Base-by-base conservation (phyloP, 2,113 vertebrate species). In the Varanus salvator region DNA sequence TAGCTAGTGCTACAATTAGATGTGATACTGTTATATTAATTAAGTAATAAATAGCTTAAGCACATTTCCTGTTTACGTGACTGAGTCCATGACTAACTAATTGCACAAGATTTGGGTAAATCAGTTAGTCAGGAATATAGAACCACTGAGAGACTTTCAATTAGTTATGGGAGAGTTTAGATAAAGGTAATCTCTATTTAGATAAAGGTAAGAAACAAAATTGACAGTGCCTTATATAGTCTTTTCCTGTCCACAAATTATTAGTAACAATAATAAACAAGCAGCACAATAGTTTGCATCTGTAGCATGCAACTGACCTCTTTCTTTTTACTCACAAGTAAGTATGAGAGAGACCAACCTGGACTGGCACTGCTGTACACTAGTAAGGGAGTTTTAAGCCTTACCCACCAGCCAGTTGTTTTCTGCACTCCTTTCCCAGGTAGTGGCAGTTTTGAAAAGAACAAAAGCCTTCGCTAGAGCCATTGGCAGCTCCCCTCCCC, bases 21-120 rank as follows among this genome's bases (percentile, higher is more conserved):
- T 69, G 31, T 27, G 57, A 44, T 21, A 50, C 6, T 0, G 2
- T 54, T 89, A 4, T 1, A 72, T 9, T 31, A 89, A 34, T 85
- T 90, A 89, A 87, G 76, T 0, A 23, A 76, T 87, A 77, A 85
- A 83, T 64, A 44, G 78, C 29, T 54, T 89, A 86, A 17, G 94
- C 85, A 8, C 15, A 69, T 5, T 90, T 93, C 80, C 78, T 1
- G 0, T 92, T 84, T 87, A 34, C 0, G 0, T 66, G 69, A 68
- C 72, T n/a, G 64, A 80, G 78, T 21, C 89, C 93, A 27, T 31
- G n/a, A 71, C 25, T 48, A 71, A 74, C 5, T 54, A 68, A 80
- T 0, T 0, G 0, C 12, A 11, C 2, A 68, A 80, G 64, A 8
- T 34, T 0, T 0, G 0, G 19, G 1, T 6, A 1, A 74, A 25